Evolutionary conservation across 2,888 invertebrate genomes (phyloP).

Genomic region (Leucozona laternaria): DNA sequence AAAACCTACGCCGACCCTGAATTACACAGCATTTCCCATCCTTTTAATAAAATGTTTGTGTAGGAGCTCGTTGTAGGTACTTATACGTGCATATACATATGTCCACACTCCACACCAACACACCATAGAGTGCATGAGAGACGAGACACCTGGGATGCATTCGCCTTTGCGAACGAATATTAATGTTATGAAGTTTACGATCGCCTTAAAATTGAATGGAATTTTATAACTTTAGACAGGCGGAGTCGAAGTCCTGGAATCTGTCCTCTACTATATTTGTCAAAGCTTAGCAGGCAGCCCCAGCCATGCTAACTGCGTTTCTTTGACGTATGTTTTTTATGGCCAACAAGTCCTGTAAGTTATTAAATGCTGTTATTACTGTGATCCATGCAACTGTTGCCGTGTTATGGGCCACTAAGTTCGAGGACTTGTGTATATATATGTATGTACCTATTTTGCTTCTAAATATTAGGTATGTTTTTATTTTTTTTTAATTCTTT

Average conservation of each 20-base stretch:
- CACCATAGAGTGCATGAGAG: slow-evolving; percentile 54
- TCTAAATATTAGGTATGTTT: too few relatives aligned
- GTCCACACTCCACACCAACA: background rate
- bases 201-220: slow-evolving; percentile 73
- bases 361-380: slow-evolving; percentile 74
- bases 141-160: slow-evolving; percentile 73
- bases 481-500: background rate
- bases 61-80: too few relatives aligned
- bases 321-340: slow-evolving; percentile 59
- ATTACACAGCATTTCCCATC: background rate
- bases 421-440: background rate
- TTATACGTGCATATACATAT: too few relatives aligned
- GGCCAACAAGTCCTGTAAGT: slow-evolving; percentile 64
- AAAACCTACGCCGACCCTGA: background rate
- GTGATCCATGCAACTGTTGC: slow-evolving; percentile 71
- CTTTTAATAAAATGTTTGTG: background rate
- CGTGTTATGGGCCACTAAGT: slow-evolving; percentile 46
- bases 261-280: background rate
- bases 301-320: slow-evolving; percentile 29
- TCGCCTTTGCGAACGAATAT: slow-evolving; percentile 58
- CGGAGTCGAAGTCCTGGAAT: slow-evolving; percentile 26
- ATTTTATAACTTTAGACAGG: slow-evolving; percentile 66
- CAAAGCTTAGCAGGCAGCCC: slow-evolving; percentile 14
- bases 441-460: background rate
- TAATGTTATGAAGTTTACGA: slow-evolving; percentile 72